phyloP scores from a whole-genome alignment of 2,113 vertebrate genomes.

The Phocoena phocoena region DNA sequence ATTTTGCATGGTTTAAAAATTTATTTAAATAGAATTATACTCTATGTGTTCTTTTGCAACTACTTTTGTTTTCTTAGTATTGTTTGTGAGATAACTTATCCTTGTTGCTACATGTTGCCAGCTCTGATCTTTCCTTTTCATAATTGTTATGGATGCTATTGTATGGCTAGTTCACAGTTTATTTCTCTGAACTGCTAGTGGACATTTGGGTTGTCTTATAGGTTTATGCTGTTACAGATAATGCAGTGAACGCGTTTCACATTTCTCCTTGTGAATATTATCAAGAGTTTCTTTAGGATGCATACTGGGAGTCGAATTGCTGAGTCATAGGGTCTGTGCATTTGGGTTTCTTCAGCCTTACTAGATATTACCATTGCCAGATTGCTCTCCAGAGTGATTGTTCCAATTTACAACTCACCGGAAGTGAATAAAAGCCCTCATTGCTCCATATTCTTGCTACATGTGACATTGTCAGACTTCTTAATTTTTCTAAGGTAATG shows the following conservation, averaged over 20 bases:
- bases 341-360: neutral
- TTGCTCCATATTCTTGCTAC: neutral
- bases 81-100: neutral
- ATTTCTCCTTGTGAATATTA: constrained; percentile 14
- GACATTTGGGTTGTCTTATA: neutral
- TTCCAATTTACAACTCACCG: neutral
- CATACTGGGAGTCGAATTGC: neutral
- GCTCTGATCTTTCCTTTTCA: neutral
- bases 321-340: neutral
- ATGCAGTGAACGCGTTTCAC: neutral
- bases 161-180: neutral
- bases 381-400: neutral
- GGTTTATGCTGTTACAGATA: constrained; percentile 12
- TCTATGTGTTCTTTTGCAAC: neutral
- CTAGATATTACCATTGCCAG: neutral
- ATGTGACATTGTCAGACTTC: constrained; percentile 9
- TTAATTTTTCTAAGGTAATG: constrained; percentile 23
- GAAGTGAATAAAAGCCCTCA: neutral
- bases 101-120: neutral
- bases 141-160: neutral
- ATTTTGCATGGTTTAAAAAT: neutral
- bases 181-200: neutral
- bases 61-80: neutral
- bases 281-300: neutral
- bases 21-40: neutral